phyloP scores from a whole-genome alignment of 2,797 vertebrate species.

The Ispidina picta region DNA sequence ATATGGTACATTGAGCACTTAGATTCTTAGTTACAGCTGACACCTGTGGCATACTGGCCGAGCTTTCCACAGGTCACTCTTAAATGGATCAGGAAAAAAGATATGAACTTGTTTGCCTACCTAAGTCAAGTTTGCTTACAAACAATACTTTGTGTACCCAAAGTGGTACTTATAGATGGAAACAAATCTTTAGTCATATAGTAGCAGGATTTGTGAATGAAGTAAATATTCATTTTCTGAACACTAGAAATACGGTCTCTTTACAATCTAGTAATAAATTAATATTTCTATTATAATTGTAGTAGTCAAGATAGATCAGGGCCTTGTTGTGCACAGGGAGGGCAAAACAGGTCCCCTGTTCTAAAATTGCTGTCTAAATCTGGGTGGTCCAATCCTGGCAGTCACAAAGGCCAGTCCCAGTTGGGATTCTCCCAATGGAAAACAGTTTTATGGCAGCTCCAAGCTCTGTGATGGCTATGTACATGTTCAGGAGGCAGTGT shows the following conservation, averaged over 20 bases:
- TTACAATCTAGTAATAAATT: constrained; percentile 13
- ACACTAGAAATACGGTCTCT: background rate
- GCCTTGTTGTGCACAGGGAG: background rate
- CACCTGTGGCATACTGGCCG: background rate
- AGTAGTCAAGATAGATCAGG: constrained; percentile 20
- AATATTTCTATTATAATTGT: constrained; percentile 29
- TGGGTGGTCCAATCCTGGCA: constrained; percentile 50
- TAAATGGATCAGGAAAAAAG: background rate
- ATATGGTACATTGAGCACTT: background rate
- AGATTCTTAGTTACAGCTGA: background rate
- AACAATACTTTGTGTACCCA: constrained; percentile 25
- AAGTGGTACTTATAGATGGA: background rate
- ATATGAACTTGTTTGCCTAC: background rate
- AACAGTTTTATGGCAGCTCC: background rate
- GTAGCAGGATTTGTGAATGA: constrained; percentile 9
- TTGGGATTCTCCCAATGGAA: background rate
- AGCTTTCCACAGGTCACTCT: background rate
- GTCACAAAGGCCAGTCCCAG: background rate
- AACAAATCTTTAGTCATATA: constrained; percentile 3
- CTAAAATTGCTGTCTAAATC: background rate
- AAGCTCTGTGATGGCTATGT: background rate
- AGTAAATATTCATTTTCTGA: background rate
- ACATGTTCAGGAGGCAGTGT: fast-evolving
- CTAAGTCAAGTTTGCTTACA: background rate
- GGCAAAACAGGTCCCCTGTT: background rate